These are phyloP conservation scores for Lepetodrilus schrolli DNA, from an alignment of 2,888 invertebrate species.

Conservation along the genomic window DNA sequence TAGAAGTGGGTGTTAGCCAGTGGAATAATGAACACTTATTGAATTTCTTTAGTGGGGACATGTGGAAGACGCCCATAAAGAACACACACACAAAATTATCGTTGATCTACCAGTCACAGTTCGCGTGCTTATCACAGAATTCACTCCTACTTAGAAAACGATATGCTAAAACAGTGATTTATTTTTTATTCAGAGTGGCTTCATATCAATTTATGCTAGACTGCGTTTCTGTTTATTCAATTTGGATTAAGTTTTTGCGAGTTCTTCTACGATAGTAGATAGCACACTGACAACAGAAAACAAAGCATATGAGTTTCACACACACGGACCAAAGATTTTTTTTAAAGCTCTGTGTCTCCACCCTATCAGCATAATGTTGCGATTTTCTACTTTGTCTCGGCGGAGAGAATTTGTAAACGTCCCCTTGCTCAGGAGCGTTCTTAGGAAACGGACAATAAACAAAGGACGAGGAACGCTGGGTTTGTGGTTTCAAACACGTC, in stretches of 20 bases:
- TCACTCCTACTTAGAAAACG: no score
- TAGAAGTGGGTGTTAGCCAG: not conserved
- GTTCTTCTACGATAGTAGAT: not conserved
- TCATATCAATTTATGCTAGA: not conserved
- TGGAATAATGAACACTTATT: not conserved
- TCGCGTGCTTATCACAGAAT: no score
- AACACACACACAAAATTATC: no score
- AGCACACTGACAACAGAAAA: not conserved
- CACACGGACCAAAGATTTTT: no score
- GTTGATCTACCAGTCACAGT: no score
- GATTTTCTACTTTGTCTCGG: not conserved
- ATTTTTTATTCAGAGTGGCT: no score
- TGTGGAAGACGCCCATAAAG: no score
- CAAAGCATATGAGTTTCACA: no score
- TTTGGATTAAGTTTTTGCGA: not conserved
- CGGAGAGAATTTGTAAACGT: not conserved
- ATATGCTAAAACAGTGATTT: no score
- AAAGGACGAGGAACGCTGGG: not conserved
- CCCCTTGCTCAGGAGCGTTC: not conserved
- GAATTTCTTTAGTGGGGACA: no score
- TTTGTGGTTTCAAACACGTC: not conserved
- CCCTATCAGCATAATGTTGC: not conserved
- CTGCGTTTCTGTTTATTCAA: not conserved
- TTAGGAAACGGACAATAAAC: not conserved
- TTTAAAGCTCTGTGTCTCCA: no score